phyloP scores from a whole-genome alignment of 1,140 invertebrate genomes.

The Bombus vancouverensis region DNA sequence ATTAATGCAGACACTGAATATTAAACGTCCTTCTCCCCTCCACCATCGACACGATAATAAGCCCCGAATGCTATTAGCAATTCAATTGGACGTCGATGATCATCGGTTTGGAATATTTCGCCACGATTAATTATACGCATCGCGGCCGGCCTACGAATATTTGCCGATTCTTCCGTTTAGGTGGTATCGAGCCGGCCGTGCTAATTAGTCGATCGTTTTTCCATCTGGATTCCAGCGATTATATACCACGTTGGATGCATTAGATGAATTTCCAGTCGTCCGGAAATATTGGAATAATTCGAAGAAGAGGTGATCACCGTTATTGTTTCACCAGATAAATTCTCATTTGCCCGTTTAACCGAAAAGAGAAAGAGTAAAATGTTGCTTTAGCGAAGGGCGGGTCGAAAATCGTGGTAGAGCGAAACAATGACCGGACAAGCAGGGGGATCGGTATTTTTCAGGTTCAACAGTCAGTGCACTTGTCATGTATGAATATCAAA shows the following conservation, averaged over 20 bases:
- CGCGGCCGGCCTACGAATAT: constrained; percentile 39
- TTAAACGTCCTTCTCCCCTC: constrained; percentile 45
- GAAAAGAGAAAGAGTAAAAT: neutral
- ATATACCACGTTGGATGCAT: neutral
- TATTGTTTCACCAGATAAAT: neutral
- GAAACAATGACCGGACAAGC: neutral
- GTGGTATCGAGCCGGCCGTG: neutral
- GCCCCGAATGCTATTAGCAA: constrained; percentile 66
- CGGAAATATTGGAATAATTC: constrained; percentile 7
- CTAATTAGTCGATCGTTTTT: constrained; percentile 57
- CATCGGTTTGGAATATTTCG: constrained; percentile 66
- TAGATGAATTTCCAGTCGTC: neutral
- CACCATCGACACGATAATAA: constrained; percentile 53
- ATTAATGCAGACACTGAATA: constrained; percentile 59
- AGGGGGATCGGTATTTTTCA: neutral
- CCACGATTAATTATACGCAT: constrained; percentile 64
- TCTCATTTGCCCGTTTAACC: neutral
- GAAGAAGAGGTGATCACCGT: neutral
- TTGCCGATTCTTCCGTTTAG: constrained; percentile 16
- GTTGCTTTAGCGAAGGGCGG: neutral
- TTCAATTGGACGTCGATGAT: constrained; percentile 69
- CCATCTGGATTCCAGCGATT: constrained; percentile 27
- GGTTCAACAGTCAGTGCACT: neutral
- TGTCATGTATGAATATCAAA: neutral
- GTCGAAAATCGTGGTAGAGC: neutral